phyloP scores from a whole-genome alignment of 2,888 invertebrate species.

The Cataglyphis altisquamis region DNA sequence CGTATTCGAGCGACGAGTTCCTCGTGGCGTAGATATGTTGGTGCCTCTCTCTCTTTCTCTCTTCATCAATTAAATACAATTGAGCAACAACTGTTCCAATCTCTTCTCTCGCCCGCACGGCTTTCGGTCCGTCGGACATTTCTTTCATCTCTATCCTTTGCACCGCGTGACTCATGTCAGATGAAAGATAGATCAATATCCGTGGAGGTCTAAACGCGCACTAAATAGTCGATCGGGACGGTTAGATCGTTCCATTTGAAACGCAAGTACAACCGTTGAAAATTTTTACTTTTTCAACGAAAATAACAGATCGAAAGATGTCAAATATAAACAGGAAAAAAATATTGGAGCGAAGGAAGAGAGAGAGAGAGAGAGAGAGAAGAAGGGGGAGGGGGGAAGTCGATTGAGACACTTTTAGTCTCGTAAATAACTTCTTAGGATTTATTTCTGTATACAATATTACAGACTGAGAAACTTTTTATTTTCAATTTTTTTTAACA shows the following conservation, averaged over 20 bases:
- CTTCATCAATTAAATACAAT: slow-evolving; percentile 83
- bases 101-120: slow-evolving; percentile 51
- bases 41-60: background rate
- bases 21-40: slow-evolving; percentile 58
- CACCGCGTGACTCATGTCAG: background rate
- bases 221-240: background rate
- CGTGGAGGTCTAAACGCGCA: slow-evolving; percentile 6
- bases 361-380: slow-evolving; percentile 57
- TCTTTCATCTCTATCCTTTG: slow-evolving; percentile 54
- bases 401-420: background rate
- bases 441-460: background rate
- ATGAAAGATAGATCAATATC: slow-evolving; percentile 36
- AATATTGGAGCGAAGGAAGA: slow-evolving; percentile 16
- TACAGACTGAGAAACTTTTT: background rate
- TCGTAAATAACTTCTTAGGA: background rate
- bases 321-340: slow-evolving; percentile 42
- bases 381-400: background rate
- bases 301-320: slow-evolving; percentile 66
- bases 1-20: slow-evolving; percentile 59
- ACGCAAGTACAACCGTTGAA: slow-evolving; percentile 79
- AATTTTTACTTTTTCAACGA: slow-evolving; percentile 80
- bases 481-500: background rate
- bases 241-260: slow-evolving; percentile 34
- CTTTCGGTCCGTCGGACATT: slow-evolving; percentile 43
- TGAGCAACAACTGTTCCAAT: slow-evolving; percentile 79